Base-by-base conservation (phyloP, 1,140 invertebrate genomes). In the Bactericera cockerelli region DNA sequence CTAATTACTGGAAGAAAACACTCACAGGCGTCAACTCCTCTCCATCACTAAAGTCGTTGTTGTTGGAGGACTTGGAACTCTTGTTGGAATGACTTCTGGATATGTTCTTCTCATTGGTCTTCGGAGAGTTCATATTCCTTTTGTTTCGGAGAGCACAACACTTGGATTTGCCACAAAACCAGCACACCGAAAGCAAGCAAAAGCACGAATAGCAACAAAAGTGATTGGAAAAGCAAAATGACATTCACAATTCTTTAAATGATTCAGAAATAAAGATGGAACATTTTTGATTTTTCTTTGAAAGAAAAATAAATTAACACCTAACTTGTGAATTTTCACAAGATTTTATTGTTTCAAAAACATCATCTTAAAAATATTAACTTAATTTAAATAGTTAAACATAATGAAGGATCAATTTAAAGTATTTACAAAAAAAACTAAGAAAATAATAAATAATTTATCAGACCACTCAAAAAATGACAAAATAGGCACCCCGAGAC, bases 141-240 rank as follows among this genome's bases (percentile, higher is more conserved):
- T 31, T 31, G 28, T 31, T 31, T 4, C 3, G 6, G 22, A 6
- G n/a, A 19, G 42, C 42, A 19, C n/a, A 49, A 49, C 42, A 49
- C 42, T 49, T 49, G 28, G 28, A 4, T 49, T 49, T 49, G 19
- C 22, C 42, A 49, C n/a, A 49, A 49, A 19, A 49, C 4, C 42
- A 49, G 22, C 42, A 49, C 22, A 22, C 4, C 4, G 42, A 49
- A 19, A 49, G 8, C 22, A 49, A 49, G 22, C 22, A 16, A 49
- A 49, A 49, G 19, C 42, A 49, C 42, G 42, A 49, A 49, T 49
- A 49, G 22, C n/a, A 49, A 49, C 42, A 49, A 49, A 49, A 49
- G 19, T 49, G n/a, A 49, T 49, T 49, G n/a, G 42, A 49, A 49
- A 49, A n/a, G 22, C 42, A 19, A 49, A 19, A 16, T 49, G 42